phyloP scores from a whole-genome alignment of 1,140 invertebrate genomes.

The Penaeus japonicus region DNA sequence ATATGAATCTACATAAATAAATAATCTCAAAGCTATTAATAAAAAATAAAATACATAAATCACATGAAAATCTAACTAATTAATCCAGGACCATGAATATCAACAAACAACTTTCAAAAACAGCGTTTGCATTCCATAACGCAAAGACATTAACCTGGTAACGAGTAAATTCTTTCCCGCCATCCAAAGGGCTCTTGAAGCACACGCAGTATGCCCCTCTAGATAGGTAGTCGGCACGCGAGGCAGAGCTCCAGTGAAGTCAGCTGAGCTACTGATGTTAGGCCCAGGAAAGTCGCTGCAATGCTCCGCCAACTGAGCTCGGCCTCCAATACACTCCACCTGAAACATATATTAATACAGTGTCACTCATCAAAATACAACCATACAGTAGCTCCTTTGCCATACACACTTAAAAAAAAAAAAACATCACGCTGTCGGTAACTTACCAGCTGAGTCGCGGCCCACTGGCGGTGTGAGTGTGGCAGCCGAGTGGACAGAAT shows the following conservation, averaged over 20 bases:
- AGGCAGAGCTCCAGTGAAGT: slow-evolving; percentile 66
- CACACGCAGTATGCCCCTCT: slow-evolving; percentile 70
- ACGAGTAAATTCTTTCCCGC: slow-evolving; percentile 44
- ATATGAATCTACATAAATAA: no score
- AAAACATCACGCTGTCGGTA: not conserved
- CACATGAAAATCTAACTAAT: no score
- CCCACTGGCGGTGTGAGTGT: slow-evolving; percentile 70
- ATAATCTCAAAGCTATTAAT: no score
- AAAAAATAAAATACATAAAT: no score
- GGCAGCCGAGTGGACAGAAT: slow-evolving; percentile 68
- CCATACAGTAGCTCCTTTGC: no score
- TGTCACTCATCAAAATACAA: slow-evolving; percentile 60
- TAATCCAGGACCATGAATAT: not conserved
- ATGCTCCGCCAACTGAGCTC: slow-evolving; percentile 14
- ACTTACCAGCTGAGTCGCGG: slow-evolving; percentile 69
- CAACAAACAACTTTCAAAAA: not conserved
- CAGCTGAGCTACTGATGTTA: slow-evolving; percentile 51
- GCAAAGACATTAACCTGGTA: slow-evolving; percentile 35
- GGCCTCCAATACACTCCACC: slow-evolving; percentile 59
- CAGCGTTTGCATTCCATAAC: no score
- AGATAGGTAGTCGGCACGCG: slow-evolving; percentile 64
- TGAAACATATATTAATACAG: slow-evolving; percentile 15
- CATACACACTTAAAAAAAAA: no score
- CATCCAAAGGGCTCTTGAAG: slow-evolving; percentile 59
- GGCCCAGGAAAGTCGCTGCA: not conserved